These are phyloP conservation scores for Adelognathus sp. DNA, from an alignment of 2,888 invertebrate species.

Conservation along the genomic window DNA sequence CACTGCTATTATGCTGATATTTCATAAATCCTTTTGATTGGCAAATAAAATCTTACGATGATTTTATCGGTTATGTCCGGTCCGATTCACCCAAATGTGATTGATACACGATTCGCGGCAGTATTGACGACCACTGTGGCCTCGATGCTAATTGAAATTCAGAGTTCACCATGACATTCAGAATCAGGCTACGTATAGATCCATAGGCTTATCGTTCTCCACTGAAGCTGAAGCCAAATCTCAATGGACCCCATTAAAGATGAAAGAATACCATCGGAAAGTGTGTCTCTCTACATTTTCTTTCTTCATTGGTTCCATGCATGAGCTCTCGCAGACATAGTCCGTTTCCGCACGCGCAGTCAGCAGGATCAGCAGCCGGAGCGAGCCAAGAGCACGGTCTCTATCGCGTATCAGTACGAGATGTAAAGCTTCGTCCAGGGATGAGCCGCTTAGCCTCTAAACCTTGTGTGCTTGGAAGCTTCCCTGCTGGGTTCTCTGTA, in stretches of 20 bases:
- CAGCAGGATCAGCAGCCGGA: background rate
- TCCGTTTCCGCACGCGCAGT: constrained; percentile 5
- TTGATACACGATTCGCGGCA: background rate
- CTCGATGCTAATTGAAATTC: constrained; percentile 1
- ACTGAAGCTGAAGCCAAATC: background rate
- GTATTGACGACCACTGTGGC: background rate
- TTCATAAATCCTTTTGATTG: constrained; percentile 3
- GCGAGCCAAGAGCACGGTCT: constrained; percentile 32
- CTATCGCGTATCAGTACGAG: constrained; percentile 71
- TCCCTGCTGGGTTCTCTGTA: constrained; percentile 46
- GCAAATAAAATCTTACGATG: background rate
- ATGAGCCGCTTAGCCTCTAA: constrained; percentile 81
- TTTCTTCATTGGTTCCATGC: background rate
- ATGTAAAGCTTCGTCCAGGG: constrained; percentile 78
- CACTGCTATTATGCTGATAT: background rate
- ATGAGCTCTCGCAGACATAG: background rate
- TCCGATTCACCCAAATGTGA: background rate
- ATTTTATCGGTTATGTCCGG: background rate
- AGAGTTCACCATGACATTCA: background rate
- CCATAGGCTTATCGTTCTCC: background rate
- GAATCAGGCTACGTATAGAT: background rate
- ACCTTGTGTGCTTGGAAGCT: constrained; percentile 77
- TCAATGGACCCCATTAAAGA: background rate
- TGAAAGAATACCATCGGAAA: background rate
- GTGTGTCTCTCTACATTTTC: background rate